Conservation (phyloP, 1,140 invertebrate genomes). For the Hycleus phaleratus region DNA sequence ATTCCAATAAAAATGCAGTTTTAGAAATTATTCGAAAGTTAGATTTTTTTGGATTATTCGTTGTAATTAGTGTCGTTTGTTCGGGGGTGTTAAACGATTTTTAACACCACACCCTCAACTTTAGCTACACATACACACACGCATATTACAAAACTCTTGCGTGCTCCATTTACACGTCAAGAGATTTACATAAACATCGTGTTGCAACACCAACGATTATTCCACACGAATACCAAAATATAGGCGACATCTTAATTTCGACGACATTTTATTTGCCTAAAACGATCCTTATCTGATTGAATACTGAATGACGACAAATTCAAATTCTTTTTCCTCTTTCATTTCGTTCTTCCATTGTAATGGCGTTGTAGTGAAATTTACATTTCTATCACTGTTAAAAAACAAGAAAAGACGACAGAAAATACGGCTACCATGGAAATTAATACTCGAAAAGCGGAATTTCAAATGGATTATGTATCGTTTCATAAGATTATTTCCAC, state of each 20-base stretch:
- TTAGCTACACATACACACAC: too few relatives aligned
- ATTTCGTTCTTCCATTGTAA: not conserved
- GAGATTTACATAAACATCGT: constrained; percentile 21
- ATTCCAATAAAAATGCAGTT: too few relatives aligned
- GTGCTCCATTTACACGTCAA: not conserved
- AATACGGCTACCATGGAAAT: constrained; percentile 8
- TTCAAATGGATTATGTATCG: too few relatives aligned
- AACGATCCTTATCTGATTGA: constrained; percentile 17
- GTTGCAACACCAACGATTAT: constrained; percentile 17
- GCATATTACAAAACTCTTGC: not conserved
- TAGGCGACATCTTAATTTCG: constrained; percentile 17
- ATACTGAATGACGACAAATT: constrained; percentile 8
- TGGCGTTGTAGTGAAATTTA: constrained; percentile 1
- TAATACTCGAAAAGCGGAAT: constrained; percentile 4
- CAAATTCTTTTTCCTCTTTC: constrained; percentile 2
- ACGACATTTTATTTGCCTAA: constrained; percentile 16
- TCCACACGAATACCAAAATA: constrained; percentile 14
- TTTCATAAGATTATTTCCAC: too few relatives aligned
- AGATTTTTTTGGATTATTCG: too few relatives aligned
- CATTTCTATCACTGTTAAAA: constrained; percentile 5
- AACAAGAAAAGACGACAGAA: not conserved
- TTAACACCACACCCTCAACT: too few relatives aligned
- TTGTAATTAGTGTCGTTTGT: too few relatives aligned
- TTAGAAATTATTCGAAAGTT: too few relatives aligned
- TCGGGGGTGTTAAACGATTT: too few relatives aligned